Evolutionary conservation across 1,140 invertebrate species (phyloP).

Genomic region (Belonocnema kinseyi): DNA sequence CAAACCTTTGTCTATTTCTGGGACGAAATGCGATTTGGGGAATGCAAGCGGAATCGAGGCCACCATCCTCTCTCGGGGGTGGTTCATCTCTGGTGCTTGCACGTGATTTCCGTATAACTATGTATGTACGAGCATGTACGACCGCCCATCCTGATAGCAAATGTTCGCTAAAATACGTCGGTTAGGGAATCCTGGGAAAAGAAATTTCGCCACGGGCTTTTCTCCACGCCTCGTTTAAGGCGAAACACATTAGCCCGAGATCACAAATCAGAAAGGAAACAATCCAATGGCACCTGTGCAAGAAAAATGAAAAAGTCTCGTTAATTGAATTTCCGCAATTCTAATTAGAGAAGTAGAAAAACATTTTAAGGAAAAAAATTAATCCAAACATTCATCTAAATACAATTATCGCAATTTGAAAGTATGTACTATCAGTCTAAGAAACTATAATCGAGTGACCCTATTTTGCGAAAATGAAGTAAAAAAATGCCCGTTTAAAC

Average conservation of each 20-base stretch:
- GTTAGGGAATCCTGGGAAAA: conserved; percentile 32
- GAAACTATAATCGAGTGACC: too few relatives aligned
- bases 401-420: too few relatives aligned
- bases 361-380: too few relatives aligned
- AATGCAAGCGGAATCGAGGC: conserved; percentile 40
- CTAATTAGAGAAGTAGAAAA: too few relatives aligned
- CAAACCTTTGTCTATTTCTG: conserved; percentile 40
- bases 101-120: conserved; percentile 32
- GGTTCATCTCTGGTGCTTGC: conserved; percentile 33
- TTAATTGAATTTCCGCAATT: too few relatives aligned
- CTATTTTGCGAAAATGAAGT: too few relatives aligned
- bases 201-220: not conserved
- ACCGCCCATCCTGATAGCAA: conserved; percentile 29
- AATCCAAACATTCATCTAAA: too few relatives aligned
- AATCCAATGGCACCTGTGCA: too few relatives aligned
- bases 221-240: not conserved
- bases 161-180: conserved; percentile 37
- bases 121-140: not conserved
- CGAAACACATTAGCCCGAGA: not conserved
- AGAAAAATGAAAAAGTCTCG: too few relatives aligned
- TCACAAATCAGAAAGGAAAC: too few relatives aligned
- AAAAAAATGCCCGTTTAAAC: too few relatives aligned
- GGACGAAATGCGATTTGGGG: conserved; percentile 39
- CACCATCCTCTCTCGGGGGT: conserved; percentile 14
- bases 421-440: too few relatives aligned